These are phyloP conservation scores for Lasiommata megera DNA, from an alignment of 2,888 invertebrate species.

Conservation along the genomic window DNA sequence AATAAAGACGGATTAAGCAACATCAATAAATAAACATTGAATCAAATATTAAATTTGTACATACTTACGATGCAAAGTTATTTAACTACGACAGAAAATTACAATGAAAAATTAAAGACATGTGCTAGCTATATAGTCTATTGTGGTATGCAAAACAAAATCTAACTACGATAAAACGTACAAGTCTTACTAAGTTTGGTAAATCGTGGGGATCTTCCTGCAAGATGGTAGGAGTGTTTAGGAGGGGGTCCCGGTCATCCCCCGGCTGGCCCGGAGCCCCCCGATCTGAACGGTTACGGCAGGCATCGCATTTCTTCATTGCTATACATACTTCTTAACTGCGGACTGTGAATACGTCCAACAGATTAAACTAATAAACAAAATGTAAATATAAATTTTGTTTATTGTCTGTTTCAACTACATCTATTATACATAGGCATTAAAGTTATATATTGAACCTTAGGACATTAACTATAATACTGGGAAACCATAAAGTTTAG, in stretches of 20 bases:
- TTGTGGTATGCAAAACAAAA: slow-evolving; percentile 36
- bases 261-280: slow-evolving; percentile 46
- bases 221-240: slow-evolving; percentile 57
- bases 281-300: slow-evolving; percentile 63
- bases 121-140: slow-evolving; percentile 17
- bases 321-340: slow-evolving; percentile 75
- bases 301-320: slow-evolving; percentile 73
- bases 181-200: slow-evolving; percentile 64
- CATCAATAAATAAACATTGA: background rate
- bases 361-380: slow-evolving; percentile 39
- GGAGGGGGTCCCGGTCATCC: slow-evolving; percentile 63
- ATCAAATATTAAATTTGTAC: background rate
- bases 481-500: too few relatives aligned
- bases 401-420: too few relatives aligned
- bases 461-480: too few relatives aligned
- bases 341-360: slow-evolving; percentile 66
- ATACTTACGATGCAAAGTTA: background rate
- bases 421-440: too few relatives aligned
- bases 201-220: slow-evolving; percentile 65
- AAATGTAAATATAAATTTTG: slow-evolving; percentile 16
- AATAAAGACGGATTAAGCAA: too few relatives aligned
- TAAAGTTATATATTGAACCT: too few relatives aligned
- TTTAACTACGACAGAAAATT: background rate
- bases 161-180: slow-evolving; percentile 48
- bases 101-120: background rate